A percentile compares a stretch with the other conserved stretches of the same genome.
These are phyloP conservation scores for Andrena bicolor DNA, from an alignment of 2,888 invertebrate genomes.

Conservation along the genomic window DNA sequence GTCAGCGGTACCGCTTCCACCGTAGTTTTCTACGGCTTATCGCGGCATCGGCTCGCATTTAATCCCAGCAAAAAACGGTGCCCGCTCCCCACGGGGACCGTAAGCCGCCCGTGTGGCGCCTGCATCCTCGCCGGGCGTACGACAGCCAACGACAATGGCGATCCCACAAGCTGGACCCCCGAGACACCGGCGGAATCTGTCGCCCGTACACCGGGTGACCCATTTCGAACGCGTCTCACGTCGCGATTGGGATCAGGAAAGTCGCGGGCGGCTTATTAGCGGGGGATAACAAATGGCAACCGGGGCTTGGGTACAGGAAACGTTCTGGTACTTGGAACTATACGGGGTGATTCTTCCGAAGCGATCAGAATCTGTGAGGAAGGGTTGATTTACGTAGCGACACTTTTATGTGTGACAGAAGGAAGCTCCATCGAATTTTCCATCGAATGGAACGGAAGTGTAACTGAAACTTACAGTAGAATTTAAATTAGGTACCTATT, in stretches of 20 bases:
- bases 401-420: too few relatives aligned
- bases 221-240: conserved; percentile 46
- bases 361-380: too few relatives aligned
- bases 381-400: too few relatives aligned
- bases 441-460: too few relatives aligned
- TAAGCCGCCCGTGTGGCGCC: conserved; percentile 83
- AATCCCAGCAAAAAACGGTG: conserved; percentile 81
- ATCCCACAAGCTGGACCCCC: conserved; percentile 57
- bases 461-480: too few relatives aligned
- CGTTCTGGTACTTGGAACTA: too few relatives aligned
- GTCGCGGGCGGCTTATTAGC: neutral
- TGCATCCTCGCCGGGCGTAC: conserved; percentile 74
- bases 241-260: neutral
- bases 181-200: conserved; percentile 64
- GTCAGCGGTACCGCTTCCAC: conserved; percentile 80
- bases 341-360: too few relatives aligned
- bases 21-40: conserved; percentile 81
- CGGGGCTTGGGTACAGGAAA: too few relatives aligned
- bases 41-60: conserved; percentile 82
- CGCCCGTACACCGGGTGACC: conserved; percentile 66
- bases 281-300: neutral
- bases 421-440: too few relatives aligned
- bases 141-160: conserved; percentile 69
- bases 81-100: conserved; percentile 73
- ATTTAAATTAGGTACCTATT: too few relatives aligned